Percentiles rank a stretch among this genome's conserved stretches.
phyloP scores from a whole-genome alignment of 1,140 invertebrate genomes.

The Calycopis cecrops region DNA sequence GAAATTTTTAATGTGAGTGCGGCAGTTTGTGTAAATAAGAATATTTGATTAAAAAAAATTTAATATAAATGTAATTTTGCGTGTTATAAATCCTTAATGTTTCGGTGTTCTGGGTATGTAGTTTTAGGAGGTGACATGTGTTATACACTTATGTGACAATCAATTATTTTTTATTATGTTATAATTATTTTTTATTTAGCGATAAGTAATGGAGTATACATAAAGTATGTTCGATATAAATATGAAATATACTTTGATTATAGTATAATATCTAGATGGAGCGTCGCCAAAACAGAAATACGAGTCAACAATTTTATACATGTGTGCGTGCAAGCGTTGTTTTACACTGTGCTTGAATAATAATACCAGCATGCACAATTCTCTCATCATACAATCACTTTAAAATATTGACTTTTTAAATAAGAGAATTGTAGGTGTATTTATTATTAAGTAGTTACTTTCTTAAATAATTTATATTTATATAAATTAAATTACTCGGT shows the following conservation, averaged over 20 bases:
- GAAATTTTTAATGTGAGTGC: not conserved
- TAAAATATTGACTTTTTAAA: too few relatives aligned
- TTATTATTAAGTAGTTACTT: too few relatives aligned
- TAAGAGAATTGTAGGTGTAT: too few relatives aligned
- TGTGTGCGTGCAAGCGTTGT: too few relatives aligned
- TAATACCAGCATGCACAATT: too few relatives aligned
- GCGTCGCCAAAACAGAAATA: too few relatives aligned
- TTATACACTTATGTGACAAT: not conserved
- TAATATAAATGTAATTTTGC: slow-evolving; percentile 5
- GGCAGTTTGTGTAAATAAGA: not conserved
- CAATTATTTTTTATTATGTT: not conserved
- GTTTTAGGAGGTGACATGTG: not conserved
- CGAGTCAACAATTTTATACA: too few relatives aligned
- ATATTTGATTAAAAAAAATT: not conserved
- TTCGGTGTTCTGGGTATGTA: slow-evolving; percentile 1
- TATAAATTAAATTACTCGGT: too few relatives aligned
- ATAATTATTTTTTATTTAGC: slow-evolving; percentile 1
- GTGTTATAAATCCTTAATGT: not conserved
- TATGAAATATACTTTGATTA: not conserved
- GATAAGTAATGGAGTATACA: not conserved
- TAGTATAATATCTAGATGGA: too few relatives aligned
- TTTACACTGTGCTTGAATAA: too few relatives aligned
- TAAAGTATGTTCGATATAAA: not conserved
- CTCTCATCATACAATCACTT: too few relatives aligned
- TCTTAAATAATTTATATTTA: too few relatives aligned